Conservation (phyloP, 2,113 vertebrate species). For the Rhipidura dahli region DNA sequence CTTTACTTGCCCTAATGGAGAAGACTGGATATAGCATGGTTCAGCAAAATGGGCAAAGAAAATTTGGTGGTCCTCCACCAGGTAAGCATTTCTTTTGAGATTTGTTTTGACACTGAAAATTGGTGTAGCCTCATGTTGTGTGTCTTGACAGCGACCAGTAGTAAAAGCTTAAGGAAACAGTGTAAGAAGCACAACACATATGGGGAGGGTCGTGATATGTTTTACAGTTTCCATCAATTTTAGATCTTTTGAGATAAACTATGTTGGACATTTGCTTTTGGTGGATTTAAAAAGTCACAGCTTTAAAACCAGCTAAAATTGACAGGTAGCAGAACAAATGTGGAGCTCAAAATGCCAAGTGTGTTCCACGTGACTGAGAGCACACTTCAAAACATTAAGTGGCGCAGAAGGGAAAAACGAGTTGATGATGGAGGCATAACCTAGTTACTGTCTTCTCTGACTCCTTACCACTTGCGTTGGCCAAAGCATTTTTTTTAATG, state of each 20-base stretch:
- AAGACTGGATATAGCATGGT: slow-evolving; percentile 90
- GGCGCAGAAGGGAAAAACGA: neutral
- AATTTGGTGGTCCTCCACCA: slow-evolving; percentile 95
- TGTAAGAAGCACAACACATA: neutral
- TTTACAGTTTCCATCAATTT: neutral
- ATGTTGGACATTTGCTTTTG: neutral
- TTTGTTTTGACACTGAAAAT: neutral
- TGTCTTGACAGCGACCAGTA: neutral
- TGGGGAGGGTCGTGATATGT: neutral
- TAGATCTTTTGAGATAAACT: neutral
- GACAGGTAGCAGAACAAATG: neutral
- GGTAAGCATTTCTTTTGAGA: slow-evolving; percentile 67
- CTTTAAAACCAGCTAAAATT: neutral
- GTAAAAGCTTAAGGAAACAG: neutral
- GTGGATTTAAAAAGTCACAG: neutral
- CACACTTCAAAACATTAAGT: rapidly evolving
- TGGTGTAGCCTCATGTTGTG: neutral
- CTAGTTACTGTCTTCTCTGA: neutral
- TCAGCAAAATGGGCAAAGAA: slow-evolving; percentile 96
- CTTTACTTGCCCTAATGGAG: slow-evolving; percentile 86
- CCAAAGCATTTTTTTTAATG: neutral
- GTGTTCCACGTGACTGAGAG: neutral
- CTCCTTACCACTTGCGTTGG: neutral
- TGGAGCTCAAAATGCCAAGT: neutral
- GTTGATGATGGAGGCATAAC: neutral